These are phyloP conservation scores for Leucoraja ocellata DNA, from an alignment of 2,797 vertebrate species.

Conservation along the genomic window DNA sequence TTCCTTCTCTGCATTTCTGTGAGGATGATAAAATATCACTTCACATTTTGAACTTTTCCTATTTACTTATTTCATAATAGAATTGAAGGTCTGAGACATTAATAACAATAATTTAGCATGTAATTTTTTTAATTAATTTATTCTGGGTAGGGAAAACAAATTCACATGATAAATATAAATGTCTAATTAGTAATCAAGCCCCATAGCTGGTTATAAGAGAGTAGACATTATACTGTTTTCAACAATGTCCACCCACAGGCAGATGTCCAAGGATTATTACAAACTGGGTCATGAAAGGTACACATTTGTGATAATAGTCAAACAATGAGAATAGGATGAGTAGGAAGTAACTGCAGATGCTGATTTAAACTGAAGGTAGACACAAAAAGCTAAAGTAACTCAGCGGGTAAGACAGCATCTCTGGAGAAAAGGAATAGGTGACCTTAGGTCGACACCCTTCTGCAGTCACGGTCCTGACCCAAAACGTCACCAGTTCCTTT, in stretches of 20 bases:
- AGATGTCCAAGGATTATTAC: background rate
- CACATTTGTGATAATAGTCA: slow-evolving; percentile 55
- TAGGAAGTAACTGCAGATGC: too few relatives aligned
- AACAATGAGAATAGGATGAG: slow-evolving; percentile 36
- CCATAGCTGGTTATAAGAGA: background rate
- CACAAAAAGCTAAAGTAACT: too few relatives aligned
- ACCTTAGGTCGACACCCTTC: too few relatives aligned
- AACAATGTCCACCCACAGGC: background rate
- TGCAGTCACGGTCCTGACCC: too few relatives aligned
- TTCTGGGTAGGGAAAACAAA: background rate
- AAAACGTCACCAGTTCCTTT: too few relatives aligned
- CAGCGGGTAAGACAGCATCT: too few relatives aligned
- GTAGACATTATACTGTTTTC: background rate
- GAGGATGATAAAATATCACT: background rate
- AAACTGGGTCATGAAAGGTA: slow-evolving; percentile 44
- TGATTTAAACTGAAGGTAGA: too few relatives aligned
- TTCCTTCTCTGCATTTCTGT: background rate
- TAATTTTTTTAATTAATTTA: background rate
- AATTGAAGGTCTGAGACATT: background rate
- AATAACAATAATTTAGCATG: background rate
- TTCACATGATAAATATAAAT: background rate
- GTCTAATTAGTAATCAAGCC: background rate
- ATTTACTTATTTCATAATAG: background rate
- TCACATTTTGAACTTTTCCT: background rate
- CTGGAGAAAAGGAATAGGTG: too few relatives aligned